Evolutionary conservation across 2,888 invertebrate species (phyloP).

Genomic region (Cephus runcator): DNA sequence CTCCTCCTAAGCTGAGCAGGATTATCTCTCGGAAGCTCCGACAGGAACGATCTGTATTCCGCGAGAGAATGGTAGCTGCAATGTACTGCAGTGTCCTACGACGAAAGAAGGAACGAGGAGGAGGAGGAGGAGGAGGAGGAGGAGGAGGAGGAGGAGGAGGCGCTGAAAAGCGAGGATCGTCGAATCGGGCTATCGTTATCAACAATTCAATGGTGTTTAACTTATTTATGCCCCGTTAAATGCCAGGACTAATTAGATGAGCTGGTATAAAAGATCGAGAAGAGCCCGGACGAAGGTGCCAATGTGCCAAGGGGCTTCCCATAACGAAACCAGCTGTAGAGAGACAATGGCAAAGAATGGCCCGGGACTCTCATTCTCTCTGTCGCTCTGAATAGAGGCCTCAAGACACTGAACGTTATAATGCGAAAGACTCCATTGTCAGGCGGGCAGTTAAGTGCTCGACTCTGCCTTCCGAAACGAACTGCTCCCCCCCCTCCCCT

Average conservation of each 20-base stretch:
- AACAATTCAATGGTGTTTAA: slow-evolving; percentile 54
- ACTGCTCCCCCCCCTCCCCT: slow-evolving; percentile 41
- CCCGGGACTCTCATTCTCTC: slow-evolving; percentile 43
- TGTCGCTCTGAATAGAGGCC: slow-evolving; percentile 56
- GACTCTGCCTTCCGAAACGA: slow-evolving; percentile 55
- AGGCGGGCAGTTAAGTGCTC: slow-evolving; percentile 61
- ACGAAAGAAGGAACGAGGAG: not conserved
- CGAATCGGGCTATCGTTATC: slow-evolving; percentile 38
- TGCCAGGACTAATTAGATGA: slow-evolving; percentile 60
- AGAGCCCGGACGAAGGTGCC: too few species aligned
- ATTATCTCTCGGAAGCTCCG: too few species aligned
- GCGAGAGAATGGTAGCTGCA: too few species aligned
- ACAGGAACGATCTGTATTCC: too few species aligned
- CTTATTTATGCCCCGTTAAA: slow-evolving; percentile 58
- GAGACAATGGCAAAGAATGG: slow-evolving; percentile 61
- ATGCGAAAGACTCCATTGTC: slow-evolving; percentile 62
- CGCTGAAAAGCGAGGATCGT: too few species aligned
- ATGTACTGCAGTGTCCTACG: not conserved
- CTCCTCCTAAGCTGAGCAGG: too few species aligned
- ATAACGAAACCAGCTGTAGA: slow-evolving; percentile 49
- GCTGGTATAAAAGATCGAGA: too few species aligned
- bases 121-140: too few species aligned
- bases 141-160: too few species aligned
- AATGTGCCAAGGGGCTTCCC: slow-evolving; percentile 38
- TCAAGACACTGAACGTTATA: slow-evolving; percentile 61